Conservation (phyloP, 2,113 vertebrate genomes). For the Chloebia gouldiae region DNA sequence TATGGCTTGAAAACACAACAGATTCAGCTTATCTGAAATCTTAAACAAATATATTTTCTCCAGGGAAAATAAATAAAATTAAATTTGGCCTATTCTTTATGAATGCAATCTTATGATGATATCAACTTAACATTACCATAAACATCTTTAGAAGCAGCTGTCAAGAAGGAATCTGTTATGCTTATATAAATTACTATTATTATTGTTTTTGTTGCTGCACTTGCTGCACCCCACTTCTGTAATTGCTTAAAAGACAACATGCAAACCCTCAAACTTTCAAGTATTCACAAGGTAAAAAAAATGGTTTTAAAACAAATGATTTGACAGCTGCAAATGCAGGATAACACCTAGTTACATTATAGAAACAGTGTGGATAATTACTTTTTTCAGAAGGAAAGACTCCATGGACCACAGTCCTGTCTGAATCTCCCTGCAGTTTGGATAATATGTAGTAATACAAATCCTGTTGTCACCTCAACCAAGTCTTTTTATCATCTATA, state of each 20-base stretch:
- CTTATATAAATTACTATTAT: conserved; percentile 33
- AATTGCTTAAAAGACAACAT: conserved; percentile 56
- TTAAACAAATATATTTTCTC: conserved; percentile 21
- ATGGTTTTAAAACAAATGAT: conserved; percentile 72
- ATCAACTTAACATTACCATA: conserved; percentile 47
- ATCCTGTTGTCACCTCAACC: conserved; percentile 70
- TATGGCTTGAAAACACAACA: conserved; percentile 1
- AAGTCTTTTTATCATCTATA: conserved; percentile 73
- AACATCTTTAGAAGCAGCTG: conserved; percentile 54
- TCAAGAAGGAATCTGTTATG: conserved; percentile 27
- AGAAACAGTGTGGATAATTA: conserved; percentile 81
- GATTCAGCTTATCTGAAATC: conserved; percentile 42
- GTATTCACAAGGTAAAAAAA: conserved; percentile 69
- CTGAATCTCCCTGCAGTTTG: conserved; percentile 71
- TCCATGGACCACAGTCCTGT: conserved; percentile 67
- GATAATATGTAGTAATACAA: conserved; percentile 59
- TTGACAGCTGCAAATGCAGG: conserved; percentile 79
- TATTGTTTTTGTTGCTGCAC: not conserved
- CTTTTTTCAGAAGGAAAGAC: conserved; percentile 70
- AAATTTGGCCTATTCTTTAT: conserved; percentile 38
- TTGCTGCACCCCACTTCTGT: conserved; percentile 47
- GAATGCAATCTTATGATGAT: conserved; percentile 31
- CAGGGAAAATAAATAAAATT: conserved; percentile 6
- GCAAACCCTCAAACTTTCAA: conserved; percentile 67
- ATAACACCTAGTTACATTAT: conserved; percentile 78